A percentile compares a stretch with the other conserved stretches of the same genome.
Conservation (phyloP, 2,113 vertebrate genomes). For the Egretta garzetta region DNA sequence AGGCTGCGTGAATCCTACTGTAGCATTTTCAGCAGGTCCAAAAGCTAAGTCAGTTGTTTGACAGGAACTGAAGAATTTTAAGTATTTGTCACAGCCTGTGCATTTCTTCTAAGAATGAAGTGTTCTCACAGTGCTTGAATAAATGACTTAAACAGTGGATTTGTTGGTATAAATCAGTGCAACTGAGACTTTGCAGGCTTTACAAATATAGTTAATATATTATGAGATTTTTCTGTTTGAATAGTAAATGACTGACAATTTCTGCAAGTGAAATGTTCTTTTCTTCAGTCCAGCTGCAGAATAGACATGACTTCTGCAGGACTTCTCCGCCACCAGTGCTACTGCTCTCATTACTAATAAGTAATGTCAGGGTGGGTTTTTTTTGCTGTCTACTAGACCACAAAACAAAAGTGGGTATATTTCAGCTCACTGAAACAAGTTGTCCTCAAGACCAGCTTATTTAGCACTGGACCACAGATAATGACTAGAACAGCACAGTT, state of each 20-base stretch:
- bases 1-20: not conserved
- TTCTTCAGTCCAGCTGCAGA: not conserved
- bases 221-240: conserved; percentile 33
- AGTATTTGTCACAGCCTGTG: not conserved
- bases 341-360: not conserved
- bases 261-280: not conserved
- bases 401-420: not conserved
- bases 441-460: not conserved
- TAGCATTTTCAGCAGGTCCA: not conserved
- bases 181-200: conserved; percentile 14
- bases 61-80: not conserved
- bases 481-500: not conserved
- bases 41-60: not conserved
- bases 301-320: not conserved
- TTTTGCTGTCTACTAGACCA: not conserved
- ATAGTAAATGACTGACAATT: not conserved
- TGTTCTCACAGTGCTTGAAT: not conserved
- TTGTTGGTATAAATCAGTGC: conserved; percentile 42
- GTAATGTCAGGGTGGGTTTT: not conserved
- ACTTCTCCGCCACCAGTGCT: not conserved
- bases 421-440: not conserved
- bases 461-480: not conserved
- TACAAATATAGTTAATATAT: conserved; percentile 35
- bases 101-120: not conserved
- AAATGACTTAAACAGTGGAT: not conserved